phyloP scores from a whole-genome alignment of 2,113 vertebrate species.

The Phaetusa simplex region DNA sequence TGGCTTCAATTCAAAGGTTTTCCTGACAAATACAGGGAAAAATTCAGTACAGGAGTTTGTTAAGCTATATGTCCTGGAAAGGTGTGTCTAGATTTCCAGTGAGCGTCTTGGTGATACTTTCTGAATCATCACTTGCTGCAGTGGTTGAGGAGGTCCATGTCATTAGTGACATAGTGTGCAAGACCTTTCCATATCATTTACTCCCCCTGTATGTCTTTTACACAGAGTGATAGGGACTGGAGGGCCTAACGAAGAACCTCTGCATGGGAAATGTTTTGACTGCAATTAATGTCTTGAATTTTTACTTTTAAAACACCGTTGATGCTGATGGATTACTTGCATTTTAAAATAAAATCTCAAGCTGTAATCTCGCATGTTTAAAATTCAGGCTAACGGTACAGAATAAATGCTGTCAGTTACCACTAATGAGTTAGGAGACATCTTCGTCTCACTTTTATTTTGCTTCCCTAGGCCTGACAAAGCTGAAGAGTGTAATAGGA shows the following conservation, averaged over 20 bases:
- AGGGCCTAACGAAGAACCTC: background rate
- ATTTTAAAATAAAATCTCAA: background rate
- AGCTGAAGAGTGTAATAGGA: conserved; percentile 70
- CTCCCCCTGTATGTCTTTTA: background rate
- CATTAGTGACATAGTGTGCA: background rate
- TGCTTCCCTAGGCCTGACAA: conserved; percentile 73
- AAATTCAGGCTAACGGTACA: background rate
- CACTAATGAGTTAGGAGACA: background rate
- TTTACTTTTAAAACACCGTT: background rate
- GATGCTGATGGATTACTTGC: background rate
- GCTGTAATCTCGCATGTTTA: background rate
- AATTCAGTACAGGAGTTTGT: background rate
- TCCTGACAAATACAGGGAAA: background rate
- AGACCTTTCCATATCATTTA: background rate
- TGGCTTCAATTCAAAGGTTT: background rate
- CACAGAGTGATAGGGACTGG: background rate
- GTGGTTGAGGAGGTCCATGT: background rate
- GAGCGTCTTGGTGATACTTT: background rate
- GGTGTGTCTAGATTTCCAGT: background rate
- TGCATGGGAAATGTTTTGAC: background rate
- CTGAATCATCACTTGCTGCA: background rate
- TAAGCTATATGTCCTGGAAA: background rate
- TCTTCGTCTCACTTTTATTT: background rate
- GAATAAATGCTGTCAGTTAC: background rate
- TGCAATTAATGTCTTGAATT: background rate